Evolutionary conservation across 2,888 invertebrate species (phyloP), one percentile per base, ranked within the genome.

Genomic region (Cyaniris semiargus): DNA sequence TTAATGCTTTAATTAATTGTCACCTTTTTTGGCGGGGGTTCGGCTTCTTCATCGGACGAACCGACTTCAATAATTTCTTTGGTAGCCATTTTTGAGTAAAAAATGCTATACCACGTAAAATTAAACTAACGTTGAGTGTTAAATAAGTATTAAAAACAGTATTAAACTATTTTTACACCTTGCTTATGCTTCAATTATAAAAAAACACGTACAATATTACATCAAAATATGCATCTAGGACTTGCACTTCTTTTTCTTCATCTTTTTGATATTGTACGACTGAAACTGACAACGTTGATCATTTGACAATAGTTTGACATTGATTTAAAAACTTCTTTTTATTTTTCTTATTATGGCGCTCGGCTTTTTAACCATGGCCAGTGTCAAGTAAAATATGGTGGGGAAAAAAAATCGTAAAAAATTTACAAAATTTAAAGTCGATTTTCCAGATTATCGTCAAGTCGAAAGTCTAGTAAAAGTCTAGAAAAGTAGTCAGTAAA

Each of bases 11-110:
- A 4, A 1, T 23, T 23, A 4, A 58, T 13, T 21, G 23, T 60
- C 23, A 94, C 94, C 87, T 89, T 92, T 83, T 92, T 93, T 21
- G 88, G 87, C 38, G 86, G 87, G 81, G 92, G 91, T 82, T 88
- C 86, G 15, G 86, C 80, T 78, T 94, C 94, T 80, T 94, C 94
- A 78, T 94, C 94, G 70, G 94, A 94, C 81, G 94, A 94, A 72
- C 88, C 93, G 82, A 93, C 86, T 84, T 93, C 93, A 79, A 94
- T 94, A 78, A 94, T 91, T 86, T 92, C 93, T 78, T 88, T 87
- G 82, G 85, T 87, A 83, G 88, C 89, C 92, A 92, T 93, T 76
- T 80, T 84, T 31, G 15, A 70, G 15, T n/a, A 78, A 58, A 72
- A 76, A 4, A 60, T 60, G 27, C 27, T 15, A 66, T 1, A 15